phyloP scores from a whole-genome alignment of 2,888 invertebrate genomes.

The Caenorhabditis sp. region DNA sequence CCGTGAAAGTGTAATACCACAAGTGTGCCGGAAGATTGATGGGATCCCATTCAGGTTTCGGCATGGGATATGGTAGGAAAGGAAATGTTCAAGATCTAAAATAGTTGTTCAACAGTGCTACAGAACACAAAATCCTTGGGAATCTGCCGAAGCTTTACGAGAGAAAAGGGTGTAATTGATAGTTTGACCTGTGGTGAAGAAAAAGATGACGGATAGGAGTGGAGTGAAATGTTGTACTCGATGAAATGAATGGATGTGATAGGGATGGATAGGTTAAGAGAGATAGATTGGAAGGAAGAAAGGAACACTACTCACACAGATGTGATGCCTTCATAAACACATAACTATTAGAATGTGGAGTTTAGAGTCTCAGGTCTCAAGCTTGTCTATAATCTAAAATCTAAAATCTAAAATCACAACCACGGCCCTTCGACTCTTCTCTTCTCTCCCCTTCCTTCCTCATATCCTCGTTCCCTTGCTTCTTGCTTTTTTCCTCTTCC shows the following conservation, averaged over 20 bases:
- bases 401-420: conserved; percentile 24
- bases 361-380: no score
- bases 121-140: conserved; percentile 6
- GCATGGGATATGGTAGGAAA: no score
- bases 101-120: no score
- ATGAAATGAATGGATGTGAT: neutral
- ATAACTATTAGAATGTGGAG: no score
- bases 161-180: conserved; percentile 46
- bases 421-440: neutral
- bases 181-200: conserved; percentile 60
- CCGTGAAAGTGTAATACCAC: conserved; percentile 54
- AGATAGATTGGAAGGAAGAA: neutral
- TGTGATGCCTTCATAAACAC: conserved; percentile 48
- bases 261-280: neutral
- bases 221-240: conserved; percentile 37
- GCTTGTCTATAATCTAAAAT: conserved; percentile 28
- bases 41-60: neutral
- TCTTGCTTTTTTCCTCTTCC: conserved; percentile 21
- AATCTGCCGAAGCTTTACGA: conserved; percentile 9
- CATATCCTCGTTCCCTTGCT: neutral
- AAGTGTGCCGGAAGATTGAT: conserved; percentile 50
- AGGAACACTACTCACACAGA: conserved; percentile 28
- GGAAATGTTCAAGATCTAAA: no score
- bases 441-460: neutral
- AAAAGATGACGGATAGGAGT: conserved; percentile 41